A percentile compares a stretch with the other conserved stretches of the same genome.
phyloP scores from a whole-genome alignment of 2,888 invertebrate genomes.

The Xestia sexstrigata region DNA sequence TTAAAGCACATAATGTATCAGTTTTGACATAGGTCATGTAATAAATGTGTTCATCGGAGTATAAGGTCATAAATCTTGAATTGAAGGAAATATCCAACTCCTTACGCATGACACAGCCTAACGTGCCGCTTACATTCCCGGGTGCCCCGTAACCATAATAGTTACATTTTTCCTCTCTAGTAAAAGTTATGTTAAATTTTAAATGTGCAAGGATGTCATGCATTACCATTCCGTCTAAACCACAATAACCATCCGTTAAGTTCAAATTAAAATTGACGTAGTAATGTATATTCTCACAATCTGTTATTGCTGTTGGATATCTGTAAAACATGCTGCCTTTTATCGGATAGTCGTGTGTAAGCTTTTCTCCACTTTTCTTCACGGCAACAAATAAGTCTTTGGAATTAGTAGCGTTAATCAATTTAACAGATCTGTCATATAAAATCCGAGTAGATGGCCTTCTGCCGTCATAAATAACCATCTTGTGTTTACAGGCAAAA shows the following conservation, averaged over 20 bases:
- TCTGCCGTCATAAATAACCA: constrained; percentile 70
- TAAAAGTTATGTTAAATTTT: constrained; percentile 69
- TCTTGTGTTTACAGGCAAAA: constrained; percentile 69
- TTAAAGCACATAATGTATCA: constrained; percentile 74
- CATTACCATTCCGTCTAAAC: constrained; percentile 77
- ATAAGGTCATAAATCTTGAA: constrained; percentile 77
- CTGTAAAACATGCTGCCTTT: constrained; percentile 74
- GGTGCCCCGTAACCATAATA: constrained; percentile 69
- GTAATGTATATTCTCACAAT: constrained; percentile 69
- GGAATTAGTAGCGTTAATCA: constrained; percentile 57
- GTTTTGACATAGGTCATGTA: constrained; percentile 70
- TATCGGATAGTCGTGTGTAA: constrained; percentile 73
- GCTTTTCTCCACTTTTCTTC: constrained; percentile 43
- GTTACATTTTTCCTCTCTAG: constrained; percentile 54
- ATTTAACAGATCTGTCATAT: constrained; percentile 73
- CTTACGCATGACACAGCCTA: constrained; percentile 70
- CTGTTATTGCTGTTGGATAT: constrained; percentile 76
- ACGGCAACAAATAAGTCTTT: constrained; percentile 49
- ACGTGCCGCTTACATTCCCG: constrained; percentile 70
- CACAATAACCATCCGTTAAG: constrained; percentile 71
- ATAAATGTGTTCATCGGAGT: constrained; percentile 62
- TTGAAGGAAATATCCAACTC: constrained; percentile 79
- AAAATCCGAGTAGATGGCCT: constrained; percentile 53
- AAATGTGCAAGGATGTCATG: constrained; percentile 72
- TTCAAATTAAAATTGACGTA: constrained; percentile 65